A percentile compares a stretch with the other conserved stretches of the same genome.
Conservation (phyloP, 2,113 vertebrate genomes). For the Meles meles region DNA sequence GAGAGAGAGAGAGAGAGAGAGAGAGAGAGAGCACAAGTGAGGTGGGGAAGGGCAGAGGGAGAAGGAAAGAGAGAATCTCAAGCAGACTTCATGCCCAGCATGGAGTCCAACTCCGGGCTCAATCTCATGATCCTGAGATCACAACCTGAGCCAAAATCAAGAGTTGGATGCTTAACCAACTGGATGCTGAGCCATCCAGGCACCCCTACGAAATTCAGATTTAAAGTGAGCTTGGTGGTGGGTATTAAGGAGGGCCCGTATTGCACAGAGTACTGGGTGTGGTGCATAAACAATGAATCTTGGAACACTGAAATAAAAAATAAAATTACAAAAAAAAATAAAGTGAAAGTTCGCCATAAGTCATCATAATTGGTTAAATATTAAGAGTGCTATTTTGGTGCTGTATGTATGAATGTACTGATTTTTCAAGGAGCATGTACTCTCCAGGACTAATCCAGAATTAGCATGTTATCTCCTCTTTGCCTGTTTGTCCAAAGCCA, state of each 20-base stretch:
- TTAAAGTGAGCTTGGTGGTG: background rate
- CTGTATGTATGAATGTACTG: background rate
- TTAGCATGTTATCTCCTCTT: background rate
- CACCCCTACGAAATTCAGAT: background rate
- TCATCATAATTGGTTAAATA: background rate
- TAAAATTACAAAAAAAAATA: background rate
- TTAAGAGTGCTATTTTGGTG: background rate
- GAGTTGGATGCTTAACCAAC: background rate
- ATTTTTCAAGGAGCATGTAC: background rate
- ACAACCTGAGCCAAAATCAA: background rate
- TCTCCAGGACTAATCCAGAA: background rate
- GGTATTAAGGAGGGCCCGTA: too few relatives aligned
- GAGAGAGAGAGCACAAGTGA: background rate
- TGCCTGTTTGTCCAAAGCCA: background rate
- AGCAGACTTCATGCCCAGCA: background rate
- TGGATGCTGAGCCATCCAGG: background rate
- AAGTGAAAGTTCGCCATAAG: background rate
- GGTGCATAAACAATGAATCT: too few relatives aligned
- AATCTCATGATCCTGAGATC: background rate
- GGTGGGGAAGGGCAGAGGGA: background rate
- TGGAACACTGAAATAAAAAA: too few relatives aligned
- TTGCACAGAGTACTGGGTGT: too few relatives aligned
- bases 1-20: too few relatives aligned
- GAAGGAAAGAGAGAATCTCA: background rate
- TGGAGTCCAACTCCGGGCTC: background rate